Base-by-base conservation (phyloP, 2,797 vertebrate genomes). In the Smutsia gigantea region DNA sequence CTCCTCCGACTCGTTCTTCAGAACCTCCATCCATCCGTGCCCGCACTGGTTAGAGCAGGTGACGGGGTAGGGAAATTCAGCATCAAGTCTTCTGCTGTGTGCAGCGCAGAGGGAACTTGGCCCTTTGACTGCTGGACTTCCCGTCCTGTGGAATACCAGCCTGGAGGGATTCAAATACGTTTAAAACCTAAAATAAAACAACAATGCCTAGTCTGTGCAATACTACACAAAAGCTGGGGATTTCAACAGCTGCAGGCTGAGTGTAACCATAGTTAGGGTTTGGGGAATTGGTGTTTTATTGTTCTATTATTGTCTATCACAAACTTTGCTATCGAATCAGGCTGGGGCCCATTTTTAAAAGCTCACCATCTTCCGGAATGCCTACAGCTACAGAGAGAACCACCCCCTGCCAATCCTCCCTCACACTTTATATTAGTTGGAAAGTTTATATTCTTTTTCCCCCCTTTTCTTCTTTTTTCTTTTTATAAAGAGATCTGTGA, bases 301-400 rank as follows among this genome's bases (percentile, higher is more conserved):
- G 97, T 92, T 98, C 96, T 96, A 90, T 92, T 98, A 97, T 96
- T 97, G 77, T 97, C 96, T 97, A 96, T 97, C 87, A 75, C 57
- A 84, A 93, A 98, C 93, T 97, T 78, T 63, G 78, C 96, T 97
- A 82, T 97, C 93, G 93, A 92, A 97, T 96, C 97, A 93, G 94
- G 92, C 90, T 90, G 89, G 84, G 95, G 94, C 94, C 97, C 94
- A 90, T 95, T 96, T 95, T 94, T 90, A 96, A 97, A 97, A 96
- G 42, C 77, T 15, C 42, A 93, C 90, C 34, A 37, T 94, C 92
- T 93, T 8, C 37, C 83, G 97, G 85, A 90, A 93, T 83, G 94
- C 84, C 94, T 39, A 4, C 12, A 25, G 34, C 57, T 46, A 18
- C 2, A 18, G 13, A 39, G 14, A 86, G 57, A 64, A 61, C 39